Evolutionary conservation across 2,888 invertebrate genomes (phyloP).

Genomic region (Lathronympha strigana): DNA sequence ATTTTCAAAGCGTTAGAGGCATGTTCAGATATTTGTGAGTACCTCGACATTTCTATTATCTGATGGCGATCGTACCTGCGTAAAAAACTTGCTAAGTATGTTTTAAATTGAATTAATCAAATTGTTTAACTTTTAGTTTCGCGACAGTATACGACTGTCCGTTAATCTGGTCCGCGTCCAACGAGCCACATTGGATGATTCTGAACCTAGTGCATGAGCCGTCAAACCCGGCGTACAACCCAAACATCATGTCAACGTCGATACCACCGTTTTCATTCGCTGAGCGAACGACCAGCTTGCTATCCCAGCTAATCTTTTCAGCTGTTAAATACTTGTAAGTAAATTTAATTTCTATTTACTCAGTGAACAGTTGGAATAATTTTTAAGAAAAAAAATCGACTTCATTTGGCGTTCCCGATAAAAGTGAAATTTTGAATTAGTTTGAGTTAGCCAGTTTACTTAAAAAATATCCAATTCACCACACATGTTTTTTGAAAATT

Average conservation of each 20-base stretch:
- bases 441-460: too few relatives aligned
- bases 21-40: too few relatives aligned
- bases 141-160: conserved; percentile 57
- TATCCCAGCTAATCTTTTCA: conserved; percentile 44
- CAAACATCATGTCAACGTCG: conserved; percentile 32
- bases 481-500: too few relatives aligned
- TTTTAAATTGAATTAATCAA: background rate
- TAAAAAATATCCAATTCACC: too few relatives aligned
- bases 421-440: too few relatives aligned
- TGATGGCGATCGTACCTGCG: too few relatives aligned
- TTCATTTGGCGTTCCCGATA: too few relatives aligned
- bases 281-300: conserved; percentile 47
- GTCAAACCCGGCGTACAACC: conserved; percentile 52
- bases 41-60: too few relatives aligned
- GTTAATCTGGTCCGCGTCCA: conserved; percentile 57
- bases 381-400: too few relatives aligned
- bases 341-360: background rate
- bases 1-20: too few relatives aligned
- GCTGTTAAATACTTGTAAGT: conserved; percentile 24
- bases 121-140: conserved; percentile 50
- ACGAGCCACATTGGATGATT: conserved; percentile 54
- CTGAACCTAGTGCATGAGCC: conserved; percentile 52
- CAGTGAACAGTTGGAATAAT: too few relatives aligned
- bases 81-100: too few relatives aligned
- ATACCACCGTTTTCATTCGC: conserved; percentile 46